Conservation (phyloP, 2,888 invertebrate species). For the Sepioteuthis lessoniana region DNA sequence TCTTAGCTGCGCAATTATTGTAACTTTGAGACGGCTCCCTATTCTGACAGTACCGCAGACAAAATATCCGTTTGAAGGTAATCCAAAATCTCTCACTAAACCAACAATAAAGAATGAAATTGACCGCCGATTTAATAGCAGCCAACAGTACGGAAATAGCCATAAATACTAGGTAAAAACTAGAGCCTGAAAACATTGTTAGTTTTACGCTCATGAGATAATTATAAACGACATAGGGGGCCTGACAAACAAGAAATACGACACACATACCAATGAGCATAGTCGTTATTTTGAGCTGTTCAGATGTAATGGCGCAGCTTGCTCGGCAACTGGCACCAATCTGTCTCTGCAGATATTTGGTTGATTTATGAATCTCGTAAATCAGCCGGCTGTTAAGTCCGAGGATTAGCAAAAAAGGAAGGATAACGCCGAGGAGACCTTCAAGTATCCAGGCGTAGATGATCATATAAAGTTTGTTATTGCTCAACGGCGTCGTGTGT, state of each 20-base stretch:
- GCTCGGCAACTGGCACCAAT: conserved; percentile 61
- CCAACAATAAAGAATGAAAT: conserved; percentile 74
- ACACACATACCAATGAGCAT: conserved; percentile 72
- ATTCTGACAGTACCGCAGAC: conserved; percentile 59
- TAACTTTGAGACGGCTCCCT: conserved; percentile 25
- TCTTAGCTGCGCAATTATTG: neutral
- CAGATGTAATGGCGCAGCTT: conserved; percentile 65
- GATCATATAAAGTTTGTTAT: conserved; percentile 56
- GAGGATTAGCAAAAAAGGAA: conserved; percentile 69
- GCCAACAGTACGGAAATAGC: conserved; percentile 60
- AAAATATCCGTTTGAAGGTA: conserved; percentile 71
- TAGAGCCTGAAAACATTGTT: conserved; percentile 49
- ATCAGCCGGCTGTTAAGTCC: conserved; percentile 70
- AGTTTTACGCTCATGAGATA: conserved; percentile 49
- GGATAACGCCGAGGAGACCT: conserved; percentile 61
- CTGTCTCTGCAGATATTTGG: conserved; percentile 68
- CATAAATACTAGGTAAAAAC: conserved; percentile 51
- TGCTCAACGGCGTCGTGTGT: conserved; percentile 56
- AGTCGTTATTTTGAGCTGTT: conserved; percentile 72
- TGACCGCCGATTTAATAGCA: conserved; percentile 71
- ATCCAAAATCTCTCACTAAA: conserved; percentile 74
- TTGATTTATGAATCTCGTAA: conserved; percentile 70
- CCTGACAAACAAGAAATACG: conserved; percentile 72
- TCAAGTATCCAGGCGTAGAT: conserved; percentile 64
- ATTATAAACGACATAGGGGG: conserved; percentile 68